Conservation (phyloP, 1,140 invertebrate species). For the Psix sp. region DNA sequence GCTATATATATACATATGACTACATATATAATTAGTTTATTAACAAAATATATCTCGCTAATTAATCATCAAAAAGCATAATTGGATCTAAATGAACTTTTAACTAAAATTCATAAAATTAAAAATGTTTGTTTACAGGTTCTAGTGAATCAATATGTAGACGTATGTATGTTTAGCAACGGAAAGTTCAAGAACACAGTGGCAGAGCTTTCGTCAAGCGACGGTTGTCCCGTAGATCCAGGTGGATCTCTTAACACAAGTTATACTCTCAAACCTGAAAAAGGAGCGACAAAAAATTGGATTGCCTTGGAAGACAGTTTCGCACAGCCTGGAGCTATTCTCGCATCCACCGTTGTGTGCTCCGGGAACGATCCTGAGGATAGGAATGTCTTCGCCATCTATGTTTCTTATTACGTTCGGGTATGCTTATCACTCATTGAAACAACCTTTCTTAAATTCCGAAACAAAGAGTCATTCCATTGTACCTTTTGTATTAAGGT, state of each 20-base stretch:
- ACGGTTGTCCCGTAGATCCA: constrained; percentile 82
- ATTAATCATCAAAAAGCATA: neutral
- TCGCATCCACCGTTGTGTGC: constrained; percentile 84
- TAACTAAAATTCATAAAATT: too few relatives aligned
- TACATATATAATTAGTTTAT: too few relatives aligned
- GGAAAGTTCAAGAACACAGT: constrained; percentile 99
- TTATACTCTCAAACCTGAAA: constrained; percentile 83
- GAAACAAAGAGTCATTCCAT: too few relatives aligned
- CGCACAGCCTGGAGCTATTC: constrained; percentile 80
- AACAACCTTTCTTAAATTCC: too few relatives aligned
- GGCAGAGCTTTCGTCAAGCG: constrained; percentile 87
- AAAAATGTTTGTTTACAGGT: too few relatives aligned
- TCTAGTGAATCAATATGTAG: constrained; percentile 95
- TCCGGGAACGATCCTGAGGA: constrained; percentile 80
- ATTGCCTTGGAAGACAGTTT: constrained; percentile 86
- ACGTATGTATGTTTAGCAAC: constrained; percentile 99
- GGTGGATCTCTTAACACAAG: constrained; percentile 80
- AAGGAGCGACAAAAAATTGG: constrained; percentile 88
- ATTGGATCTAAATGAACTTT: neutral
- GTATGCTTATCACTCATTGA: too few relatives aligned
- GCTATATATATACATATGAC: too few relatives aligned
- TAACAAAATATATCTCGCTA: too few relatives aligned
- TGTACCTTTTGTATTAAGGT: too few relatives aligned
- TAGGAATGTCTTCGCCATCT: constrained; percentile 91
- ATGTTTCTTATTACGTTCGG: constrained; percentile 93